Percentiles rank a stretch among this genome's conserved stretches.
These are phyloP conservation scores for Caenorhabditis japonica DNA, from an alignment of 2,888 invertebrate species.

Conservation along the genomic window DNA sequence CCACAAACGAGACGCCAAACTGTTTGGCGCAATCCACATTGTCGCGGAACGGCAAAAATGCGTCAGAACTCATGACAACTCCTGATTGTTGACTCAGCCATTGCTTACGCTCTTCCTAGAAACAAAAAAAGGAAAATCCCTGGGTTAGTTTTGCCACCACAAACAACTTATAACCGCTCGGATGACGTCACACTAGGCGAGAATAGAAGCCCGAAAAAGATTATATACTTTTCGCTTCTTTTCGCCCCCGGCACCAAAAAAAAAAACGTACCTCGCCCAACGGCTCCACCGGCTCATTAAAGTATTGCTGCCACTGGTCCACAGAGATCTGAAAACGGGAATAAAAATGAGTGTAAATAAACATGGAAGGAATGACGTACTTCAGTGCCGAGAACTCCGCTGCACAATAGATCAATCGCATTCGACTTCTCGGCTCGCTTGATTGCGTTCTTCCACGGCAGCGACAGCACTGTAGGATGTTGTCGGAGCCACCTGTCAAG, in stretches of 20 bases:
- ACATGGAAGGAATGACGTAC: constrained; percentile 12
- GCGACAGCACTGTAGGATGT: constrained; percentile 87
- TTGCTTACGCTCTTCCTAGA: constrained; percentile 77
- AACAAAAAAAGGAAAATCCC: neutral
- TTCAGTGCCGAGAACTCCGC: constrained; percentile 74
- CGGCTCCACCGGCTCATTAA: constrained; percentile 74
- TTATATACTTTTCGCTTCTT: constrained; percentile 31
- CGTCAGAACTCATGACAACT: constrained; percentile 91
- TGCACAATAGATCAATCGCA: constrained; percentile 84
- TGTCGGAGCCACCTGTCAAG: constrained; percentile 88
- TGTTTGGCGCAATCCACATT: constrained; percentile 85
- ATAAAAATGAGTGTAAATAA: neutral
- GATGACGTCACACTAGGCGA: constrained; percentile 22
- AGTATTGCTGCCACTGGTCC: constrained; percentile 73
- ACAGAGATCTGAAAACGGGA: constrained; percentile 51
- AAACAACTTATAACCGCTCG: constrained; percentile 29
- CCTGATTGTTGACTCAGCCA: constrained; percentile 81
- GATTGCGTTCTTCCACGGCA: constrained; percentile 89
- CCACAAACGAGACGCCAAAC: constrained; percentile 94
- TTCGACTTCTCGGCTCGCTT: constrained; percentile 93
- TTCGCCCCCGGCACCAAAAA: constrained; percentile 22
- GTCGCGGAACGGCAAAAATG: constrained; percentile 98
- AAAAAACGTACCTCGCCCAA: constrained; percentile 72
- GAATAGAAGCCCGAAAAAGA: constrained; percentile 6
- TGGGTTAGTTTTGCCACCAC: constrained; percentile 21